Conservation (phyloP, 2,888 invertebrate genomes). For the Xylota segnis region DNA sequence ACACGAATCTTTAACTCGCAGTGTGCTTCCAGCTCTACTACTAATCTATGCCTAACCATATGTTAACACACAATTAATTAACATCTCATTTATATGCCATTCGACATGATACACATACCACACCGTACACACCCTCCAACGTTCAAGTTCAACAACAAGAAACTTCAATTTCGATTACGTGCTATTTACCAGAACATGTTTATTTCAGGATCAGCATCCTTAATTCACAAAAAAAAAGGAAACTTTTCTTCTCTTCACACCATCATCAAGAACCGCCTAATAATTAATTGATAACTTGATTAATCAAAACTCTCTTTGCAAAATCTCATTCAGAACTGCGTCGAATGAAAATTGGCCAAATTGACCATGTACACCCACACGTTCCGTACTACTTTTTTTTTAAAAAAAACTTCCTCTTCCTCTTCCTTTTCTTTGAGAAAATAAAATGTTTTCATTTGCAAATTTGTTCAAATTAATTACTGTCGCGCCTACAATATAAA, state of each 20-base stretch:
- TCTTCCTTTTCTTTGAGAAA: neutral
- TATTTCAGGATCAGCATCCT: neutral
- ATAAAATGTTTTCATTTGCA: neutral
- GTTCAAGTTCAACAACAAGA: neutral
- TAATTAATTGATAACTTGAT: constrained; percentile 7
- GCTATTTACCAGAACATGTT: neutral
- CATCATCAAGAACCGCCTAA: neutral
- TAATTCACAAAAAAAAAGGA: neutral
- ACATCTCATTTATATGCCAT: neutral
- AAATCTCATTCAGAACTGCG: neutral
- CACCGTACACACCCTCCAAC: neutral
- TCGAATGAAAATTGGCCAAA: neutral
- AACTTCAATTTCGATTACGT: neutral
- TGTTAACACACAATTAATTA: neutral
- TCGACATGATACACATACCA: neutral
- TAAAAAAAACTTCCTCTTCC: neutral
- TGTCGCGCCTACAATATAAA: neutral
- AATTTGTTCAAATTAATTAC: constrained; percentile 23
- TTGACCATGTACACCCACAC: neutral
- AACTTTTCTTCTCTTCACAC: neutral
- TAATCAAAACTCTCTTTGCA: neutral
- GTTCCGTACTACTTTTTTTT: neutral
- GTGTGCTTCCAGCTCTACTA: too few species aligned
- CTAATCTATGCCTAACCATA: too few species aligned
- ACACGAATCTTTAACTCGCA: too few species aligned